Base-by-base conservation (phyloP, 2,797 vertebrate genomes). In the Sebastes matsubarae region DNA sequence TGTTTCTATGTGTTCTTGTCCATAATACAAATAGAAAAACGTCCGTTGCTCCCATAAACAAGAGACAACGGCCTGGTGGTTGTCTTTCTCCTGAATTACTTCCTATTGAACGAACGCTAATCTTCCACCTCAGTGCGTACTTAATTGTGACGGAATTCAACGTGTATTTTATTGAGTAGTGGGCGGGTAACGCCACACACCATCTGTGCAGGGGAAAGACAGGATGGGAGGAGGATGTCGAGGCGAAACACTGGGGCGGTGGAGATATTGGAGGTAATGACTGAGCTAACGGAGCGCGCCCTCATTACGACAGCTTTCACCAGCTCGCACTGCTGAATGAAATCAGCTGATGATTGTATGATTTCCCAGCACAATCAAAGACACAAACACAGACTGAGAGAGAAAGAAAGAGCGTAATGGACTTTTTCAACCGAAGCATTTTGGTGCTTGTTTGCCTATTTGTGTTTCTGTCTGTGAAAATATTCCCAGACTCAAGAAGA, bases 301-400 rank as follows among this genome's bases (percentile, higher is more conserved):
- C 52, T 86, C 22, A 77, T 88, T 73, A 84, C 6, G 3, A 54
- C 12, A 6, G 70, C 50, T 78, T 68, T 79, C 74, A 83, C 69
- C 58, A 18, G 80, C 77, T 75, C 50, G 12, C 22, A 72, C 18
- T 34, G 69, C 58, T 65, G 42, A 65, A 54, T 66, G 54, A 81
- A 80, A 82, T 80, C 73, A 75, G 61, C 66, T 63, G 52, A 69
- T 64, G 42, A 72, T 78, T 78, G 42, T 57, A 24, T 66, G 65
- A 84, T 73, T 82, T 83, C 69, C 74, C 54, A 59, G 30, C 18
- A 84, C 50, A 71, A 66, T 54, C 60, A 66, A 52, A 65, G 8
- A 68, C 55, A 36, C 30, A 75, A 27, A 65, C 24, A 46, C 12
- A 61, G 36, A 76, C 64, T 36, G 30, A 70, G 32, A 46, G 1